Evolutionary conservation across 92 coral and sea anemone species (phyloP).

Genomic region (Pocillopora grandis): DNA sequence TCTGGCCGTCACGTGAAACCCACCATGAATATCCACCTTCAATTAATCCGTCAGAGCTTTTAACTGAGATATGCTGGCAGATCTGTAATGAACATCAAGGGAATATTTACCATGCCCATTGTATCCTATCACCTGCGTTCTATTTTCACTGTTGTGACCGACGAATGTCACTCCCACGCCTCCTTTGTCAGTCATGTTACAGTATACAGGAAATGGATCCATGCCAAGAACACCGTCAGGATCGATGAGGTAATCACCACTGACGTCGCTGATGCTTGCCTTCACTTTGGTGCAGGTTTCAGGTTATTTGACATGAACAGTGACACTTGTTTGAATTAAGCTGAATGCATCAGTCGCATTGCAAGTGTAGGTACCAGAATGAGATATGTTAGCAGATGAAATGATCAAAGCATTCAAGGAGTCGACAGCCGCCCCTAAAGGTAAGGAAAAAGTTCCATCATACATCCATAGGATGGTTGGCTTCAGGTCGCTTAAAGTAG

Average conservation of each 20-base stretch:
- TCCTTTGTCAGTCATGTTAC: conserved; percentile 24
- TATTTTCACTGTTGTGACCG: conserved; percentile 26
- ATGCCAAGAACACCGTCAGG: conserved; percentile 12
- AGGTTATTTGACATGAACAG: neutral
- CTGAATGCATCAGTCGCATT: neutral
- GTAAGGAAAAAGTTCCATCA: neutral
- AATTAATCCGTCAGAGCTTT: neutral
- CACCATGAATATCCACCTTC: neutral
- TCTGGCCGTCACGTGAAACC: neutral
- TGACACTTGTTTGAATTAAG: neutral
- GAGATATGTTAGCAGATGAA: neutral
- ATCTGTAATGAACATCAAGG: neutral
- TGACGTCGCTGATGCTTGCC: conserved; percentile 5
- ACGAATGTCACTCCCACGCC: conserved; percentile 35
- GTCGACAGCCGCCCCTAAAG: conserved; percentile 5
- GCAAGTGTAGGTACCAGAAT: conserved; percentile 4
- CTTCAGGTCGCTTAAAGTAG: neutral
- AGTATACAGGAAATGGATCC: conserved; percentile 15
- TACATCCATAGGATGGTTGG: conserved; percentile 13
- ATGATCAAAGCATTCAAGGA: neutral
- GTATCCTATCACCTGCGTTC: neutral
- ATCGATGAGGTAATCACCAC: conserved; percentile 11
- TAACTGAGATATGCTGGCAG: neutral
- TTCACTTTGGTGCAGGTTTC: conserved; percentile 16
- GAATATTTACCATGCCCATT: neutral